Evolutionary conservation across 1,140 invertebrate genomes (phyloP).

Genomic region (Pomacea maculata): DNA sequence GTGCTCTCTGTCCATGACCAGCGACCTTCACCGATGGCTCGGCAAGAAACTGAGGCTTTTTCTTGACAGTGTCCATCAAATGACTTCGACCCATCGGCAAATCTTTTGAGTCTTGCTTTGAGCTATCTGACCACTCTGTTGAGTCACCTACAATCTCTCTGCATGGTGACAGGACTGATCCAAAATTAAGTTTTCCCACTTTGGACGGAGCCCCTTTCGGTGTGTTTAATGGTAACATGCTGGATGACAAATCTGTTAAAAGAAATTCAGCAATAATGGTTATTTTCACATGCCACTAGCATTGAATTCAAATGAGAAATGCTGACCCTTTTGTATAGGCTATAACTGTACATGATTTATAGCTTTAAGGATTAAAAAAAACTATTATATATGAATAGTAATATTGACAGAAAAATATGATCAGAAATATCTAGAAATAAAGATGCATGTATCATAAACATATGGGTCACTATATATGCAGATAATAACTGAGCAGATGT

Average conservation of each 20-base stretch:
- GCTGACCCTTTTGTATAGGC: neutral
- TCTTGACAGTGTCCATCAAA: constrained; percentile 37
- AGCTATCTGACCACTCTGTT: constrained; percentile 17
- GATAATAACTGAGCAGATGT: neutral
- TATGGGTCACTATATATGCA: neutral
- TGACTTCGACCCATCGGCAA: constrained; percentile 17
- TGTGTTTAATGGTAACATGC: constrained; percentile 12
- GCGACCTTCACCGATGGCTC: neutral
- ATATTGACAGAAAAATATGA: neutral
- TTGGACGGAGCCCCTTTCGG: neutral
- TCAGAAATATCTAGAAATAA: neutral
- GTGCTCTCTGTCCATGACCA: constrained; percentile 10
- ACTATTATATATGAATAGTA: neutral
- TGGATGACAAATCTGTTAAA: constrained; percentile 29
- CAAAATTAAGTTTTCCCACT: neutral
- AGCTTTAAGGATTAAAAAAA: neutral
- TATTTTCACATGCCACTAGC: neutral
- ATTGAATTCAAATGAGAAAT: neutral
- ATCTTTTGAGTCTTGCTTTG: constrained; percentile 28
- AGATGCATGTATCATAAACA: neutral
- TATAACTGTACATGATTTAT: neutral
- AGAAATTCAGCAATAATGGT: neutral
- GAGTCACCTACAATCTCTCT: constrained; percentile 14
- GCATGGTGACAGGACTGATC: neutral
- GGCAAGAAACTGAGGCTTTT: constrained; percentile 18